A percentile compares a stretch with the other conserved stretches of the same genome.
Conservation (phyloP, 2,113 vertebrate species). For the Aphyosemion australe region DNA sequence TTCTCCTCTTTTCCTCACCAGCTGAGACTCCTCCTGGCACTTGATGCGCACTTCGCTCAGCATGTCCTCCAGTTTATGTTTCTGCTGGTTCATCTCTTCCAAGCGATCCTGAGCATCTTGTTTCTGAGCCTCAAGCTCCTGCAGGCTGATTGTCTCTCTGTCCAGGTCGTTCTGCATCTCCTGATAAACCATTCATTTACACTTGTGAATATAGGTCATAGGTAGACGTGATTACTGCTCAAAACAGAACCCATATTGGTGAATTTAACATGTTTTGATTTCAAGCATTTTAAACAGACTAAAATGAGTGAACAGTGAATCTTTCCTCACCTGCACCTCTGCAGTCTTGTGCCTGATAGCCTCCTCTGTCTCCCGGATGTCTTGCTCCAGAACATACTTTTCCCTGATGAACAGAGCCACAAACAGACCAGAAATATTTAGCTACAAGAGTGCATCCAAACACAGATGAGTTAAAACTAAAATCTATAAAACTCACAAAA, state of each 20-base stretch:
- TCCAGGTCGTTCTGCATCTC: constrained; percentile 96
- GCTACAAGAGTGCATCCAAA: background rate
- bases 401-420: constrained; percentile 79
- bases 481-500: too few species aligned
- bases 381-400: constrained; percentile 93
- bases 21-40: constrained; percentile 95
- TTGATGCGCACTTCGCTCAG: constrained; percentile 90
- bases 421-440: background rate
- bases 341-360: constrained; percentile 90
- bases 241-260: background rate
- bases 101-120: constrained; percentile 94
- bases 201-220: background rate
- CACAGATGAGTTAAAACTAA: too few species aligned
- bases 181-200: constrained; percentile 61
- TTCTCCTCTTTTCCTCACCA: constrained; percentile 79
- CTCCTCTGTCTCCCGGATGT: constrained; percentile 94
- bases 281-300: background rate
- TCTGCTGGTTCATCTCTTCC: constrained; percentile 99
- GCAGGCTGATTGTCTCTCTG: constrained; percentile 87
- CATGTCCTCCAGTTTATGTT: constrained; percentile 95
- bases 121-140: constrained; percentile 95
- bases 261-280: background rate
- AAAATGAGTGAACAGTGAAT: background rate
- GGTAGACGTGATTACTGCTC: background rate
- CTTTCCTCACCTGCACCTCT: constrained; percentile 90